Percentiles rank a stretch among this genome's conserved stretches.
These are phyloP conservation scores for Apamea anceps DNA, from an alignment of 2,888 invertebrate species.

Conservation along the genomic window DNA sequence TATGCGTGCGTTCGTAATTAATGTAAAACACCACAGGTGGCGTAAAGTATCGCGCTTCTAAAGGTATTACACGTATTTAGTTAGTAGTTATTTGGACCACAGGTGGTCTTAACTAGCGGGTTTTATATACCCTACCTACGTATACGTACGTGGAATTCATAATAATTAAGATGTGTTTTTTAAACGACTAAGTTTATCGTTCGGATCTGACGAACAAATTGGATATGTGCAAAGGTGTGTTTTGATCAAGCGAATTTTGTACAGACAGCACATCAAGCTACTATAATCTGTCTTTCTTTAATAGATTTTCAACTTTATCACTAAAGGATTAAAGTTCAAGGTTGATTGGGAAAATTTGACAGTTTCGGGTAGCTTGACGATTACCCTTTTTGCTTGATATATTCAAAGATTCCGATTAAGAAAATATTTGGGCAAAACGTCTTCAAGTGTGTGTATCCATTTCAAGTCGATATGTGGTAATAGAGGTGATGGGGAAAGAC, in stretches of 20 bases:
- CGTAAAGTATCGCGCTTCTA: slow-evolving; percentile 35
- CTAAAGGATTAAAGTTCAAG: too few species aligned
- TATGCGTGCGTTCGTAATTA: slow-evolving; percentile 25
- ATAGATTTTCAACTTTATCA: too few species aligned
- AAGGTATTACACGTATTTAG: slow-evolving; percentile 57
- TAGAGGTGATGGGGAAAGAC: not conserved
- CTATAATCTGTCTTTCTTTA: too few species aligned
- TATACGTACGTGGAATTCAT: slow-evolving; percentile 29
- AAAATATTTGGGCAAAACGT: not conserved
- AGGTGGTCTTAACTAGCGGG: slow-evolving; percentile 54
- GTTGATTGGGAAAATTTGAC: too few species aligned
- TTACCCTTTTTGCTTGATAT: too few species aligned
- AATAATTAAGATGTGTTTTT: slow-evolving; percentile 45
- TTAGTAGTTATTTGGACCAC: slow-evolving; percentile 44
- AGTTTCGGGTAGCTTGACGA: too few species aligned
- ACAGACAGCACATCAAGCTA: too few species aligned
- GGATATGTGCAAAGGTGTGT: slow-evolving; percentile 17
- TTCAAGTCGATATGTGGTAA: not conserved
- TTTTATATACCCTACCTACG: slow-evolving; percentile 39
- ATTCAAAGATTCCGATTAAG: not conserved
- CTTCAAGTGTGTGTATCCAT: too few species aligned
- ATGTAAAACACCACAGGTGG: slow-evolving; percentile 55
- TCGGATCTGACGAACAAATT: slow-evolving; percentile 30
- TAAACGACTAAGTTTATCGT: slow-evolving; percentile 25
- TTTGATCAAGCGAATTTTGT: not conserved